These are phyloP conservation scores for Tipula helvola DNA, from an alignment of 2,888 invertebrate genomes.

Conservation along the genomic window DNA sequence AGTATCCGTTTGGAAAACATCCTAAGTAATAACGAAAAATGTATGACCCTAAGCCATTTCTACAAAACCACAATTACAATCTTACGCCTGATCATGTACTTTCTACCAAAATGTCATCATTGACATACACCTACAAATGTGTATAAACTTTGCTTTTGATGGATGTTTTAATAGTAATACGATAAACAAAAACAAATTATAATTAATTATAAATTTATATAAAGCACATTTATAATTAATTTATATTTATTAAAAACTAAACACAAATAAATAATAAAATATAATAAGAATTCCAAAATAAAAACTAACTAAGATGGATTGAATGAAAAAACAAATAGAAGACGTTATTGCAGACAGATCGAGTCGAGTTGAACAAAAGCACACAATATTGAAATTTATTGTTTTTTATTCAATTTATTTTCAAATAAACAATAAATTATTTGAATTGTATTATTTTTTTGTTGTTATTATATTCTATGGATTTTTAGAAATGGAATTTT, in stretches of 20 bases:
- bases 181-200: too few species aligned
- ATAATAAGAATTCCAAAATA: neutral
- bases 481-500: constrained; percentile 4
- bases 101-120: too few species aligned
- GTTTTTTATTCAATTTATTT: neutral
- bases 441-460: neutral
- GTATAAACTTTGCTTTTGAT: neutral
- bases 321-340: neutral
- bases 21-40: too few species aligned
- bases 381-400: constrained; percentile 4
- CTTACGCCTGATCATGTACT: too few species aligned
- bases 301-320: neutral
- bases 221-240: neutral
- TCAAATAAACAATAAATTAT: constrained; percentile 4
- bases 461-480: neutral
- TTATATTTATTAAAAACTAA: neutral
- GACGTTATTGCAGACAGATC: neutral
- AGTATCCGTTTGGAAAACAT: too few species aligned
- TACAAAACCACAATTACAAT: too few species aligned
- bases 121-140: too few species aligned
- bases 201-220: too few species aligned
- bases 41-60: too few species aligned
- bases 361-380: neutral
- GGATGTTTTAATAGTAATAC: neutral
- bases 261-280: neutral